Percentiles rank a stretch among this genome's conserved stretches.
Evolutionary conservation across 1,140 invertebrate species (phyloP).

Genomic region (Cataglyphis hispanica): DNA sequence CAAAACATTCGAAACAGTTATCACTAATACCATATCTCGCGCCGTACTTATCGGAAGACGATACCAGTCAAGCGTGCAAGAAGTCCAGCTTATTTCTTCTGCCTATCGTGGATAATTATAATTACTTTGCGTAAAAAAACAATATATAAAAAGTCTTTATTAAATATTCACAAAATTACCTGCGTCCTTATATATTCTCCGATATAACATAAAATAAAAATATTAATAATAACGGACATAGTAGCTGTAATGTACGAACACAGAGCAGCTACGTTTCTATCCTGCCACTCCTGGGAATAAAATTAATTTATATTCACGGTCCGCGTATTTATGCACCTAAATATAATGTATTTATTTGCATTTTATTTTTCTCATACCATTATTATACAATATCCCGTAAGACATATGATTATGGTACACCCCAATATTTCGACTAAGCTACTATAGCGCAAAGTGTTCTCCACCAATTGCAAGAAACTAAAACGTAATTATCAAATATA

Average conservation of each 20-base stretch:
- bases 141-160: neutral
- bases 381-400: slow-evolving; percentile 76
- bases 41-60: slow-evolving; percentile 70
- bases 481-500: slow-evolving; percentile 37
- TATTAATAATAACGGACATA: slow-evolving; percentile 62
- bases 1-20: slow-evolving; percentile 70
- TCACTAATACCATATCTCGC: slow-evolving; percentile 65
- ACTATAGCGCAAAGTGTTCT: slow-evolving; percentile 72
- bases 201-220: slow-evolving; percentile 58
- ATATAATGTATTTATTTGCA: slow-evolving; percentile 50
- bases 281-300: slow-evolving; percentile 65
- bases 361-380: slow-evolving; percentile 31
- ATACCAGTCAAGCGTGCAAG: slow-evolving; percentile 77
- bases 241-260: slow-evolving; percentile 51
- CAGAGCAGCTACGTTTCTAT: slow-evolving; percentile 52
- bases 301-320: neutral
- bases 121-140: neutral
- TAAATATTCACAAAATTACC: slow-evolving; percentile 54
- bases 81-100: slow-evolving; percentile 60
- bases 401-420: slow-evolving; percentile 73
- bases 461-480: slow-evolving; percentile 71
- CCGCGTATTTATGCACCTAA: neutral
- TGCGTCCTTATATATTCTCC: slow-evolving; percentile 62
- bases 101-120: slow-evolving; percentile 51
- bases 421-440: slow-evolving; percentile 72